Evolutionary conservation across 2,113 vertebrate genomes (phyloP), one percentile per base, ranked within the genome.

Genomic region (Eupsittula cactorum): DNA sequence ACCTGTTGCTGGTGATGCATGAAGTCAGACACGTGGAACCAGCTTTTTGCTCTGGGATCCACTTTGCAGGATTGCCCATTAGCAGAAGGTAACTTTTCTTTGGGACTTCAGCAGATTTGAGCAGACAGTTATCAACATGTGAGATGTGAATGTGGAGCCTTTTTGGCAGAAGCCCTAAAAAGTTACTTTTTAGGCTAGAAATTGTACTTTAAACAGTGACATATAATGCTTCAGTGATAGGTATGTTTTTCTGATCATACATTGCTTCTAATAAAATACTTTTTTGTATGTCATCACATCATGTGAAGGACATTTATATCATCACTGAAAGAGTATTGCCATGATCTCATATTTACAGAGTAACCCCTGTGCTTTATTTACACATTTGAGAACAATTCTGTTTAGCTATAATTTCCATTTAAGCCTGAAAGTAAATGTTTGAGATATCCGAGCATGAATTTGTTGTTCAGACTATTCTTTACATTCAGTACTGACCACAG

Each of bases 1-100:
- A 3, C 16, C 31, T 37, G 11, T 31, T 0, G 4, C 47, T 63
- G n/a, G 35, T 70, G 41, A 52, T 39, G 19, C 0, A 0, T 52
- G 25, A 60, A 15, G 65, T 35, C 3, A 2, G 49, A 42, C 17
- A 37, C 7, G 10, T 20, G 37, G 50, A 92, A 9, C n/a, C 37
- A 74, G 55, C 53, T 92, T 81, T 80, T 47, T 64, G 44, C 28
- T 79, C 39, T 53, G 39, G 63, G 35, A 71, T 44, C 4, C 17
- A 24, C 31, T 85, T 65, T 46, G 44, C 39, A 73, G 59, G 37
- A 69, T 41, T 33, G 24, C 25, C 46, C 49, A 29, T 63, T 20
- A 92, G 63, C 53, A 67, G 59, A 80, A 77, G 1, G 3, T 6
- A 90, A 27, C 21, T 83, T 80, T 90, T 90, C 31, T 85, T 39